Evolutionary conservation across 2,888 invertebrate species (phyloP).

Genomic region (Diadromus collaris): DNA sequence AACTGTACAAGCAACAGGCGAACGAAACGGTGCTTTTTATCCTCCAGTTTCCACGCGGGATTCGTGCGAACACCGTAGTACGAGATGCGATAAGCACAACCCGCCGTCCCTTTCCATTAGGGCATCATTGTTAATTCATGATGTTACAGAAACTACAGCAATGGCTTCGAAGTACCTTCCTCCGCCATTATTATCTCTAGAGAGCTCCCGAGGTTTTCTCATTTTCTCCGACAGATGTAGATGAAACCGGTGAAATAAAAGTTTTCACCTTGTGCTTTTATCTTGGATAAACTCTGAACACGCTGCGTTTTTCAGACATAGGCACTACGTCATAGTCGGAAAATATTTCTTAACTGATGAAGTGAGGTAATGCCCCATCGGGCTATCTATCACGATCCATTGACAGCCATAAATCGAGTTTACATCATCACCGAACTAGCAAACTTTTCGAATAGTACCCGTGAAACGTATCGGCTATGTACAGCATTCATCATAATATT

Average conservation of each 20-base stretch:
- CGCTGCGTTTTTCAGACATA: background rate
- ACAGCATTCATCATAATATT: background rate
- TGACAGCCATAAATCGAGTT: slow-evolving; percentile 47
- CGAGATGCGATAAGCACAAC: background rate
- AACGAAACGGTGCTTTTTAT: background rate
- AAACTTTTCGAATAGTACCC: slow-evolving; percentile 7
- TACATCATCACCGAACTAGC: slow-evolving; percentile 7
- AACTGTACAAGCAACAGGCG: background rate
- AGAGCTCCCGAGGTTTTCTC: background rate
- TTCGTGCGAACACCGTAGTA: background rate
- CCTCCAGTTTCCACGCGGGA: background rate
- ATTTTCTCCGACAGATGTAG: background rate
- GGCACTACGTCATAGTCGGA: background rate
- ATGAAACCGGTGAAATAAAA: background rate
- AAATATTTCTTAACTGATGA: slow-evolving; percentile 26
- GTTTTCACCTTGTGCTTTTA: background rate
- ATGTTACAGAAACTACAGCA: background rate
- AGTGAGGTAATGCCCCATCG: slow-evolving; percentile 6
- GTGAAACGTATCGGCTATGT: background rate
- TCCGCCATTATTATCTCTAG: background rate
- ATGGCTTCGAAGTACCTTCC: background rate
- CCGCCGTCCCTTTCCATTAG: slow-evolving; percentile 23
- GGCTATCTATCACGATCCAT: slow-evolving; percentile 42
- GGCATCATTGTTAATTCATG: background rate
- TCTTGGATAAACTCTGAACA: background rate